Conservation (phyloP, 2,113 vertebrate genomes). For the Lasiurus borealis region DNA sequence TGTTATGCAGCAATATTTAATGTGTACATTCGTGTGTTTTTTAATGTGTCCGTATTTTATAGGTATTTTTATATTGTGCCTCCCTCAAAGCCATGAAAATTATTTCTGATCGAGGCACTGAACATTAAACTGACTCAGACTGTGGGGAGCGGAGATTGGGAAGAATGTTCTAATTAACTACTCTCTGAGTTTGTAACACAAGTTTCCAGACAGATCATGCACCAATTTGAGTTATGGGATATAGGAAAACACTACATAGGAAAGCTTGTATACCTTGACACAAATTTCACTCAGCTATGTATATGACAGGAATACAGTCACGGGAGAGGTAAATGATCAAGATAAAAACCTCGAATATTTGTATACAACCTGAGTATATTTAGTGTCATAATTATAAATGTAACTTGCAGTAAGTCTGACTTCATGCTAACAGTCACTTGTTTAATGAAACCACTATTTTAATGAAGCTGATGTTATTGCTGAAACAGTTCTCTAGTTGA, state of each 20-base stretch:
- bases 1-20: not conserved
- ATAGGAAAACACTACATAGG: not conserved
- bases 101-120: not conserved
- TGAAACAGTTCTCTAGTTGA: slow-evolving; percentile 68
- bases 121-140: not conserved
- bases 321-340: slow-evolving; percentile 27
- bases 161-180: slow-evolving; percentile 29
- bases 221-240: not conserved
- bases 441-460: slow-evolving; percentile 82
- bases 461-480: slow-evolving; percentile 78
- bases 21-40: not conserved
- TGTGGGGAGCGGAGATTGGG: not conserved
- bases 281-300: not conserved
- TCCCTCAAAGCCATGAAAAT: not conserved
- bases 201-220: not conserved
- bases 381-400: slow-evolving; percentile 77
- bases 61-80: not conserved
- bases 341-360: slow-evolving; percentile 53
- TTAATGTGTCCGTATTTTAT: not conserved
- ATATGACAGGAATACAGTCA: not conserved
- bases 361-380: slow-evolving; percentile 62
- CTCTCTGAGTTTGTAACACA: not conserved
- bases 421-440: slow-evolving; percentile 74
- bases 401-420: slow-evolving; percentile 75
- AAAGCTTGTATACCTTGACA: not conserved